Evolutionary conservation across 2,888 invertebrate genomes (phyloP), one percentile per base, ranked within the genome.

Genomic region (Nebria salina): DNA sequence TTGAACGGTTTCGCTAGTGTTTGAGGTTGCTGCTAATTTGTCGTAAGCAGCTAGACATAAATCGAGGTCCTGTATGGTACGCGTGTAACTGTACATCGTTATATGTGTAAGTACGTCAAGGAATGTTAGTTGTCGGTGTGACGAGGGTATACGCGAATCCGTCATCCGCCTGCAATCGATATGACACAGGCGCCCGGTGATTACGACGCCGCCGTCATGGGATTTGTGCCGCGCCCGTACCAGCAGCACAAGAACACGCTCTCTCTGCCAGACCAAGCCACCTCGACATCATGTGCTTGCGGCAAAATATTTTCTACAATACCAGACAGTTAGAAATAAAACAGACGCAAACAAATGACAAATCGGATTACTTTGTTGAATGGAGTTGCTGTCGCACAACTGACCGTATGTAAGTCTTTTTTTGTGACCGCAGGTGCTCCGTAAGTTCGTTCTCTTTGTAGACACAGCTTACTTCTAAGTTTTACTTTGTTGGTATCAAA

Each of bases 331-430:
- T 11, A 11, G 26, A 75, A 79, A 79, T 74, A 79, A 79, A 75
- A 79, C 79, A 65, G 73, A 75, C 65, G 75, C 75, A 79, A 79
- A 79, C 79, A 79, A 79, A 79, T 75, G 79, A 79, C 75, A 79
- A 79, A 79, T 79, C 79, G 74, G 79, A 79, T 79, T 75, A 79
- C 74, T 79, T 79, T 74, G 66, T 41, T 70, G 65, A 79, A 79
- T 79, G 75, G 74, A 79, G 74, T 79, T 74, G 79, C 79, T 15
- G 42, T 41, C 43, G 73, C 11, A n/a, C 41, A 34, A 43, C 73
- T 73, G n/a, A 26, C 72, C 72, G 6, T n/a, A 66, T 34, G 25
- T 70, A 70, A 26, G 25, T 11, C 70, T 70, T 70, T 66, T 20
- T 70, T 70, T 68, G 15, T 15, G 11, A 11, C 25, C 9, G 11